Base-by-base conservation (phyloP, 2,797 vertebrate species). In the Anableps anableps region DNA sequence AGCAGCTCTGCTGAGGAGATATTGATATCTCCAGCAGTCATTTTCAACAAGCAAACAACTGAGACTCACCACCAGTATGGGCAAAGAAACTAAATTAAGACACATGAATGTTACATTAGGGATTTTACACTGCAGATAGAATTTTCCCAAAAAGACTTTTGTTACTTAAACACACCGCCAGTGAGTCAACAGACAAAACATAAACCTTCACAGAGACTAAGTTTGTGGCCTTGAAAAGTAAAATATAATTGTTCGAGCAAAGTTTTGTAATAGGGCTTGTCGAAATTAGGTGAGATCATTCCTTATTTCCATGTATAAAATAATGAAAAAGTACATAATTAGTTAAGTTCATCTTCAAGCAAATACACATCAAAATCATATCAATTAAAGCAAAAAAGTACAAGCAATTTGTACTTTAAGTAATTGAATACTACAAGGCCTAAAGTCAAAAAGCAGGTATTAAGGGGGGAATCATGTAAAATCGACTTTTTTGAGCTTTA, bases 21-120 rank as follows among this genome's bases (percentile, higher is more conserved):
- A 89, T n/a, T 90, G 90, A 91, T 89, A 88, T 88, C 87, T 90
- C 80, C 87, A 83, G 80, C 89, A 92, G 88, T 85, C 84, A 85
- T 72, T 90, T 81, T 81, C 87, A 88, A 81, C 80, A 36, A 88
- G 86, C 77, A 84, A 88, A 92, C 87, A 85, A 90, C 84, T 55
- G 82, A 85, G 83, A 80, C 43, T 81, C 43, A 5, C 81, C 79
- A 82, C 90, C 86, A 88, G 72, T 80, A 62, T 72, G 79, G 86
- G 75, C 84, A 78, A 80, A 85, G 75, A 85, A 84, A 86, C 78
- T 82, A 21, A 79, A 85, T 41, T 14, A 76, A 80, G 31, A 86
- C n/a, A 77, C 85, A 77, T 53, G 71, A 80, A 89, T 82, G 86
- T 78, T 58, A 72, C 74, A 85, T 74, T n/a, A 81, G 58, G 43